Evolutionary conservation across 2,113 vertebrate genomes (phyloP).

Genomic region (Trogon melanurus): DNA sequence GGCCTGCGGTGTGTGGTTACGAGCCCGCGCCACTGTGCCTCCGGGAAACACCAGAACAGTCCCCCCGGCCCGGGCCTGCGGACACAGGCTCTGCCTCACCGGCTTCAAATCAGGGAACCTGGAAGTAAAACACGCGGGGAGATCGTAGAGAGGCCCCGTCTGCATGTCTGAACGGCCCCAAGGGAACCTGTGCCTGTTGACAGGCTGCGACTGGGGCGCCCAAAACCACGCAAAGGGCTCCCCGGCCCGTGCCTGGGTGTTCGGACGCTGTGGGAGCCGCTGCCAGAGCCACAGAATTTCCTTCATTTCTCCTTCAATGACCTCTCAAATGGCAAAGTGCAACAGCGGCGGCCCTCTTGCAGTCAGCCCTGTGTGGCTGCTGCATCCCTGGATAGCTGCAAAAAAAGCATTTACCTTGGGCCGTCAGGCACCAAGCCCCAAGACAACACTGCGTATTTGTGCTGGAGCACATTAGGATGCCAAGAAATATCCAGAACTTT

Average conservation of each 20-base stretch:
- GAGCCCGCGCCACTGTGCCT: too few species aligned
- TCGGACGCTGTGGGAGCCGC: not conserved
- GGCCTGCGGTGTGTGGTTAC: accelerated
- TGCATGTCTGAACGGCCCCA: not conserved
- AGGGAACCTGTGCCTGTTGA: accelerated
- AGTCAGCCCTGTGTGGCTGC: not conserved
- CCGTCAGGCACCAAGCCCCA: not conserved
- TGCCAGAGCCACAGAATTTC: too few species aligned
- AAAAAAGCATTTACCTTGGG: not conserved
- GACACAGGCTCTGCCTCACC: not conserved
- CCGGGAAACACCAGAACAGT: not conserved
- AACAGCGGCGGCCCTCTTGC: not conserved
- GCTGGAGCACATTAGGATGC: not conserved
- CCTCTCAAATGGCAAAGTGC: not conserved
- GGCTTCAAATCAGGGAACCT: accelerated
- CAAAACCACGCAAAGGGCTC: not conserved
- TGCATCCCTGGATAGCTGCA: not conserved
- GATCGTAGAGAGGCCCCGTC: accelerated
- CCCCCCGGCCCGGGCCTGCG: accelerated
- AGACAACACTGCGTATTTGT: accelerated
- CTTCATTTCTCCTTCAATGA: not conserved
- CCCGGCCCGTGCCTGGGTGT: accelerated
- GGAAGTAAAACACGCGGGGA: accelerated
- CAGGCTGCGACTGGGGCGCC: accelerated
- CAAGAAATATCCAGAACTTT: not conserved